Evolutionary conservation across 2,797 vertebrate genomes (phyloP).

Genomic region (Mionectes olivaceus): DNA sequence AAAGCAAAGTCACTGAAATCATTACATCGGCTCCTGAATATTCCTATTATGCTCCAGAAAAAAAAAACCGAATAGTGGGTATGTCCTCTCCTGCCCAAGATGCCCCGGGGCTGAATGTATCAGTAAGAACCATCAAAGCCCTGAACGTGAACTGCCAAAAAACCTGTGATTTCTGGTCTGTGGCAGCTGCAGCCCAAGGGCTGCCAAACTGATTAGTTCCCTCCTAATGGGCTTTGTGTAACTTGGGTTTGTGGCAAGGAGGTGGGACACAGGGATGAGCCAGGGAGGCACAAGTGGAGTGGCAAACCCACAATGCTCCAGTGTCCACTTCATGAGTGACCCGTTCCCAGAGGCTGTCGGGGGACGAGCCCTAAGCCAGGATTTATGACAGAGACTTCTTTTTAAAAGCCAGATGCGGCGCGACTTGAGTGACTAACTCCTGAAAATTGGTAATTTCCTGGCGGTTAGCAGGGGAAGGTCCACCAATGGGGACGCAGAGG

Average conservation of each 20-base stretch:
- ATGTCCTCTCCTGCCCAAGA: background rate
- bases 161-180: background rate
- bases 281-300: background rate
- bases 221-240: background rate
- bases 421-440: conserved; percentile 78
- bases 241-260: background rate
- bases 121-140: conserved; percentile 69
- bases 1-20: conserved; percentile 85
- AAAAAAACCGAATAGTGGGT: background rate
- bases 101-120: conserved; percentile 39
- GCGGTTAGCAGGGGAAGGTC: conserved; percentile 64
- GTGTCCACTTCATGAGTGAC: background rate
- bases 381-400: conserved; percentile 32
- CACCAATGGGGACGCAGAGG: conserved; percentile 62
- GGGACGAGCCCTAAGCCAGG: background rate
- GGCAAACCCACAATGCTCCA: background rate
- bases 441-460: conserved; percentile 80
- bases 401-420: conserved; percentile 24
- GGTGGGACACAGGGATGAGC: background rate
- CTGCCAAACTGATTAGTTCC: background rate
- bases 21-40: conserved; percentile 78
- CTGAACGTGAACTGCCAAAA: background rate
- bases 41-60: conserved; percentile 70
- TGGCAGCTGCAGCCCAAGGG: conserved; percentile 38
- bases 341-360: background rate